Percentiles rank a stretch among this genome's conserved stretches.
These are phyloP conservation scores for Clytia hemisphaerica DNA, from an alignment of 30 jellyfish, hydroid and myxozoan genomes.

Conservation along the genomic window DNA sequence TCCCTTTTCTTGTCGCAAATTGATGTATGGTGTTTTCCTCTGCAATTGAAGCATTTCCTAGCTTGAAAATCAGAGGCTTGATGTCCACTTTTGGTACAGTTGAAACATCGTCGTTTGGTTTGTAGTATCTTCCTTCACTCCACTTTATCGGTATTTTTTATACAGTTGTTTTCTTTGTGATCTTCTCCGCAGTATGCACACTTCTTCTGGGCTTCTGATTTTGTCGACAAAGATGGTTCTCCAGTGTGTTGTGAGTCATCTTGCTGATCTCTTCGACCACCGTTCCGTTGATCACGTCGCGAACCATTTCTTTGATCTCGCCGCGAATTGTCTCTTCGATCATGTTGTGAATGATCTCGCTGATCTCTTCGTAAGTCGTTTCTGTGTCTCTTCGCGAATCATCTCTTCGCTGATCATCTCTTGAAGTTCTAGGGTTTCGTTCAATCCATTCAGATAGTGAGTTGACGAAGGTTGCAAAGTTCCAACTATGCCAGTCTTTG, in stretches of 20 bases:
- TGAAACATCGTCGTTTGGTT: background rate
- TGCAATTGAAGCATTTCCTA: background rate
- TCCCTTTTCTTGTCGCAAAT: background rate
- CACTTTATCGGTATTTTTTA: background rate
- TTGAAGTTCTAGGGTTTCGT: constrained; percentile 38
- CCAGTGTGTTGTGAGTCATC: constrained; percentile 13
- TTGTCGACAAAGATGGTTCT: too few species aligned
- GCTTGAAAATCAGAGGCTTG: background rate
- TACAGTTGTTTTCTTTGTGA: background rate
- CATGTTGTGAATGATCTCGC: too few species aligned
- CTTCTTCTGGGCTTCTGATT: too few species aligned
- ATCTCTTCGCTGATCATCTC: background rate
- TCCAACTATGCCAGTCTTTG: constrained; percentile 34
- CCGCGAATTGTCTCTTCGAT: too few species aligned
- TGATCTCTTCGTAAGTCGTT: too few species aligned
- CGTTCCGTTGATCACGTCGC: too few species aligned
- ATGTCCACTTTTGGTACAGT: background rate
- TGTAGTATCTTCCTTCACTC: background rate
- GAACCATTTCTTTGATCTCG: too few species aligned
- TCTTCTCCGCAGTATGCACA: too few species aligned
- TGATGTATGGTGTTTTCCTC: background rate
- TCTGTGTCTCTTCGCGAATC: too few species aligned
- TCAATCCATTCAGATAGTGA: constrained; percentile 41
- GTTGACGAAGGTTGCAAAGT: constrained; percentile 26
- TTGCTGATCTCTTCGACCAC: constrained; percentile 26